Base-by-base conservation (phyloP, 2,888 invertebrate genomes). In the Dicranocentrus wangi region DNA sequence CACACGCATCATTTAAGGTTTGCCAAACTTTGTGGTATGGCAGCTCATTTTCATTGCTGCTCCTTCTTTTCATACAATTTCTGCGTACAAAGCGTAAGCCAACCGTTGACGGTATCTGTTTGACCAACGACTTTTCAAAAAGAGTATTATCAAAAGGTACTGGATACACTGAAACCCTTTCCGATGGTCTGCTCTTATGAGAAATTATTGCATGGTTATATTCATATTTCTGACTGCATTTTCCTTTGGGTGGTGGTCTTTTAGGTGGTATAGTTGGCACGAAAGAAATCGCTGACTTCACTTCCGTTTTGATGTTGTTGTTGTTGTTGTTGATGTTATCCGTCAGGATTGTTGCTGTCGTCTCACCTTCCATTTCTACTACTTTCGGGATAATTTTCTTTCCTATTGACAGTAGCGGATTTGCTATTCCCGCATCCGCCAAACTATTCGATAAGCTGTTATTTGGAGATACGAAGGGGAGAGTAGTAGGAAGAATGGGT, bases 91-190 rank as follows among this genome's bases (percentile, higher is more conserved):
- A 73, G 0, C 84, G 75, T 19, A 39, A 32, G 1, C 86, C 85
- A 1, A 86, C 17, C 13, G 72, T 7, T 2, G 86, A 86, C 2
- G 86, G 83, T 7, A 65, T 58, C n/a, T 43, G 17, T 32, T 68
- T 73, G 15, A 81, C n/a, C 5, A 82, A 42, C 25, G 47, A 58
- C 42, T 10, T 27, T 43, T 79, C 82, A 32, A 79, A 58, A 7
- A 25, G 23, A 8, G 3, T 42, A 2, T 73, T 27, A 32, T 80
- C 55, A 43, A 68, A 32, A 21, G 72, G 68, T 42, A 69, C 66
- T 19, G 71, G 68, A 63, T 39, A 73, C 2, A 28, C 51, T 60
- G 53, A 28, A 23, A 72, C 65, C 58, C n/a, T 15, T 28, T 71
- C 58, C 1, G 2, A n/a, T 13, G 13, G 42, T 17, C 23, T 25